Percentiles rank a stretch among this genome's conserved stretches.
phyloP scores from a whole-genome alignment of 1,140 invertebrate species.

The Eufriesea mexicana region DNA sequence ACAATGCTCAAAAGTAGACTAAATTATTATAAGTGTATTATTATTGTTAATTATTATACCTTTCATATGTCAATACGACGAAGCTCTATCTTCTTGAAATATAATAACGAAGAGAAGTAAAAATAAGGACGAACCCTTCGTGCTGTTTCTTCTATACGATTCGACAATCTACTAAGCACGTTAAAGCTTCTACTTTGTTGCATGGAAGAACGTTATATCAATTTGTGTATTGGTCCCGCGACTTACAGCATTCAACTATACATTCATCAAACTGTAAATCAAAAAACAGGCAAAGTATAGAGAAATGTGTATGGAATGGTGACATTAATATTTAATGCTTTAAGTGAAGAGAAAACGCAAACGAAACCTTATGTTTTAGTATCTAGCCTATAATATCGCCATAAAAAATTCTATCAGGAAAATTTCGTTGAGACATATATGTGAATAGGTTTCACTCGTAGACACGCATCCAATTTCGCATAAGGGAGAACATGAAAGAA shows the following conservation, averaged over 20 bases:
- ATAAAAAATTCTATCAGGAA: conserved; percentile 5
- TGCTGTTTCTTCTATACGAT: too few relatives aligned
- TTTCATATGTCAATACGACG: background rate
- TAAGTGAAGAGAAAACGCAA: background rate
- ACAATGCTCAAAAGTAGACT: background rate
- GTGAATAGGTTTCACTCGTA: background rate
- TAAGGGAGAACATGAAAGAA: conserved; percentile 9
- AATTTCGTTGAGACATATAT: background rate
- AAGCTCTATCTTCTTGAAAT: background rate
- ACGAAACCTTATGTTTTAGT: conserved; percentile 5
- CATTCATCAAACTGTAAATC: background rate
- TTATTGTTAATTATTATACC: background rate
- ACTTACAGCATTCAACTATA: background rate
- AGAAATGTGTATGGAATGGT: background rate
- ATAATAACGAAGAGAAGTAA: background rate
- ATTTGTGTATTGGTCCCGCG: background rate
- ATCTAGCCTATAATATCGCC: background rate
- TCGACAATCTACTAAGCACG: too few relatives aligned
- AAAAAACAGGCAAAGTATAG: background rate
- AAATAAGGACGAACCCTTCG: background rate
- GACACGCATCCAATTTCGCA: background rate
- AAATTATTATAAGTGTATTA: background rate
- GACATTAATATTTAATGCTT: conserved; percentile 13
- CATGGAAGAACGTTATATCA: too few relatives aligned
- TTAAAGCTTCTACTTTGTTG: background rate